Evolutionary conservation across 2,797 vertebrate species (phyloP).

Genomic region (Dryobates pubescens): DNA sequence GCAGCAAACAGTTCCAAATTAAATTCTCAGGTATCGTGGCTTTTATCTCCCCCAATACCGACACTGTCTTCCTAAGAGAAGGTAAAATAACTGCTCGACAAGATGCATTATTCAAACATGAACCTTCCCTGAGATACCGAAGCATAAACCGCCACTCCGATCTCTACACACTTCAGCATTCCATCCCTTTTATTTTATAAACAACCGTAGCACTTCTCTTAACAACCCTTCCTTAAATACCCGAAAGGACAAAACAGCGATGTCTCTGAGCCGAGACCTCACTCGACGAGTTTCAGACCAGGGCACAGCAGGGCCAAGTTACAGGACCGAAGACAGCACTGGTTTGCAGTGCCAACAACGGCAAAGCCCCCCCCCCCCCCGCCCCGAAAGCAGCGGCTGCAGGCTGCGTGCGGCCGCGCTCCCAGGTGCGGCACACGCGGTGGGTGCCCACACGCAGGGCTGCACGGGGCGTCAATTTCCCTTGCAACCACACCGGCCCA

Average conservation of each 20-base stretch:
- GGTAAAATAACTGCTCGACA: not conserved
- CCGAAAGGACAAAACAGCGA: not conserved
- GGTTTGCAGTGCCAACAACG: not conserved
- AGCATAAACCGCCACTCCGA: not conserved
- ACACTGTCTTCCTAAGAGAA: not conserved
- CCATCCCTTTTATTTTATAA: too few species aligned
- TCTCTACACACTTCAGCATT: not conserved
- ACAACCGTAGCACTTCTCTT: too few species aligned
- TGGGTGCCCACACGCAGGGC: not conserved
- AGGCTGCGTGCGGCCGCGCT: not conserved
- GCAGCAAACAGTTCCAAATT: not conserved
- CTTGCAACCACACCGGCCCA: not conserved
- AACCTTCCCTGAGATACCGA: not conserved
- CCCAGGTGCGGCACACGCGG: not conserved
- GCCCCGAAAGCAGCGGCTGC: not conserved
- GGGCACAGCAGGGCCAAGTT: slow-evolving; percentile 55
- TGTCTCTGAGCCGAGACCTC: not conserved
- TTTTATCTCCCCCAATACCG: not conserved
- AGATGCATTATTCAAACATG: not conserved
- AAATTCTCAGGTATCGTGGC: not conserved
- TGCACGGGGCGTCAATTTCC: not conserved
- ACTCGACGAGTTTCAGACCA: slow-evolving; percentile 66
- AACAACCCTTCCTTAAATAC: too few species aligned
- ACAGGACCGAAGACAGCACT: not conserved
- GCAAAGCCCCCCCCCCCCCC: not conserved